Evolutionary conservation across 1,140 invertebrate genomes (phyloP).

Genomic region (Drosophila persimilis): DNA sequence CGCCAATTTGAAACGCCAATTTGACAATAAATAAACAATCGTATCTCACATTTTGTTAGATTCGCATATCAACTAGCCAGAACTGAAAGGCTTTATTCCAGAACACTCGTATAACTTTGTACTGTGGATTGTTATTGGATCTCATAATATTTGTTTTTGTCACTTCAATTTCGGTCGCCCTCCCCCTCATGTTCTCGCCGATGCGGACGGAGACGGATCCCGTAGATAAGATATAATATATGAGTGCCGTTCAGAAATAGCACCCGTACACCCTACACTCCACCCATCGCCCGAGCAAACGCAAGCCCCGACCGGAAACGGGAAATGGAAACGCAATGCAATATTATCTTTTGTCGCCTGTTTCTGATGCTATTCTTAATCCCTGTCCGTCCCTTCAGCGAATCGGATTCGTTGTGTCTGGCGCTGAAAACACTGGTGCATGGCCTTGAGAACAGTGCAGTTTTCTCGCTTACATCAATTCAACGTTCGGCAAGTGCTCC

Average conservation of each 20-base stretch:
- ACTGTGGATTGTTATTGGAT: slow-evolving; percentile 28
- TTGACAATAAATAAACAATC: too few species aligned
- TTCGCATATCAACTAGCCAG: too few species aligned
- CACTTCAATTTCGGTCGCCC: slow-evolving; percentile 26
- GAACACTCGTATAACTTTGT: not conserved
- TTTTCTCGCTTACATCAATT: slow-evolving; percentile 26
- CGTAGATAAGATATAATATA: slow-evolving; percentile 71
- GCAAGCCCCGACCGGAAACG: slow-evolving; percentile 61
- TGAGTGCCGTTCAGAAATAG: slow-evolving; percentile 66
- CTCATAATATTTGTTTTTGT: slow-evolving; percentile 61
- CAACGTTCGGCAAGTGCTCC: slow-evolving; percentile 29
- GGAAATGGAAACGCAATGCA: slow-evolving; percentile 60
- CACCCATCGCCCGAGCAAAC: slow-evolving; percentile 3
- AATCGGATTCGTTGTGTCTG: slow-evolving; percentile 36
- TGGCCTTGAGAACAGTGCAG: slow-evolving; percentile 43
- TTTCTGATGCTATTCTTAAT: slow-evolving; percentile 35
- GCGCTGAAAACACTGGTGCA: slow-evolving; percentile 4
- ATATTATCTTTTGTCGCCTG: slow-evolving; percentile 63
- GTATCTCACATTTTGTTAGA: too few species aligned
- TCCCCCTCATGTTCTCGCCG: slow-evolving; percentile 39
- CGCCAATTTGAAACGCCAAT: too few species aligned
- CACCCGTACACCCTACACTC: slow-evolving; percentile 46
- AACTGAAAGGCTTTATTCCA: not conserved
- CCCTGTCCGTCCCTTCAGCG: slow-evolving; percentile 14
- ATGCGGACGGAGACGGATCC: slow-evolving; percentile 33